Conservation (phyloP, 1,140 invertebrate genomes). For the Diorhabda elongata region DNA sequence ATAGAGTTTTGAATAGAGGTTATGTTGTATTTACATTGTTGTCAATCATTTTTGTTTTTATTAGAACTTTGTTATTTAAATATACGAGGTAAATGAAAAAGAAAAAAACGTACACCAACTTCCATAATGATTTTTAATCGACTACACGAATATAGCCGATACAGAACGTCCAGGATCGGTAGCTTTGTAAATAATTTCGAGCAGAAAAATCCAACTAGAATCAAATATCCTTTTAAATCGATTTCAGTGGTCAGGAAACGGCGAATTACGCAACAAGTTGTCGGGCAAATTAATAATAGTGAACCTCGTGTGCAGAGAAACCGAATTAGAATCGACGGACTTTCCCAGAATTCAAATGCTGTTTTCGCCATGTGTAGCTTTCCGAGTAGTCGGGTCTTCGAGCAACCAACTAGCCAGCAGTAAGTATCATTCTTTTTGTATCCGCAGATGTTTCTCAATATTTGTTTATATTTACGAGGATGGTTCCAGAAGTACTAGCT, state of each 20-base stretch:
- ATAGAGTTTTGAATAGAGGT: too few species aligned
- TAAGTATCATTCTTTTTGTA: slow-evolving; percentile 47
- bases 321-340: slow-evolving; percentile 49
- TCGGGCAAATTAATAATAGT: slow-evolving; percentile 76
- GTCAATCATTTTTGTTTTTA: too few species aligned
- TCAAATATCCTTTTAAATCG: slow-evolving; percentile 12
- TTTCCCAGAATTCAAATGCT: slow-evolving; percentile 51
- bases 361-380: slow-evolving; percentile 80
- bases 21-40: too few species aligned
- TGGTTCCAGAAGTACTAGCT: too few species aligned
- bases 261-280: slow-evolving; percentile 64
- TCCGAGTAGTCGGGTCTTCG: slow-evolving; percentile 76
- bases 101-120: too few species aligned
- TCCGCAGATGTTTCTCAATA: not conserved
- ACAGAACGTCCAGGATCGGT: too few species aligned
- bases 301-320: slow-evolving; percentile 72
- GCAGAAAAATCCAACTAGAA: too few species aligned
- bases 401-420: slow-evolving; percentile 57
- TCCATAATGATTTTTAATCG: too few species aligned
- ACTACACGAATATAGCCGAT: too few species aligned
- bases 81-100: too few species aligned
- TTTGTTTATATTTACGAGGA: not conserved
- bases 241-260: slow-evolving; percentile 76
- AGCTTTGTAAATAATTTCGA: too few species aligned
- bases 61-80: too few species aligned